These are phyloP conservation scores for Bradypodion ventrale DNA, from an alignment of 2,797 vertebrate genomes.

Conservation along the genomic window DNA sequence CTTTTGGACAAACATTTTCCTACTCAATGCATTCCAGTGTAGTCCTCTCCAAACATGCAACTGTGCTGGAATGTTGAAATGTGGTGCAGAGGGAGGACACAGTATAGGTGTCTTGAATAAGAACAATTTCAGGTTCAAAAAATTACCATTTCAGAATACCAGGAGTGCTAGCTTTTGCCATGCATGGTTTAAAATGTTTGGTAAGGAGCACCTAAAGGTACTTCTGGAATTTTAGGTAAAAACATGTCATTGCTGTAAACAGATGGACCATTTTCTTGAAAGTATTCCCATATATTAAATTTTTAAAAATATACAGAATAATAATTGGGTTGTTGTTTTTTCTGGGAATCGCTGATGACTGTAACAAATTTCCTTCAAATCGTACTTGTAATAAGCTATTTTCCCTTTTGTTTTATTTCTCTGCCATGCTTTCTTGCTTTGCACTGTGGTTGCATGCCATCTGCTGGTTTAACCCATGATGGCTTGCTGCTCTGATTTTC, in stretches of 20 bases:
- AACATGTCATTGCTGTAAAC: background rate
- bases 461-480: slow-evolving; percentile 99
- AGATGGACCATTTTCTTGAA: slow-evolving; percentile 2
- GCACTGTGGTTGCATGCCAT: slow-evolving; percentile 99
- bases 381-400: slow-evolving; percentile 91
- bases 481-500: slow-evolving; percentile 96
- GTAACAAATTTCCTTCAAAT: slow-evolving; percentile 91
- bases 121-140: background rate
- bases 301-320: background rate
- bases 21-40: background rate
- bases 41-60: background rate
- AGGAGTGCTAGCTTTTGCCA: background rate
- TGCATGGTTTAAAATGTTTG: background rate
- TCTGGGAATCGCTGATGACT: slow-evolving; percentile 87
- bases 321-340: slow-evolving; percentile 65
- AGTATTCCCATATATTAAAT: background rate
- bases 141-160: background rate
- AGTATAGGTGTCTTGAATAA: background rate
- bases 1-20: background rate
- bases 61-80: background rate
- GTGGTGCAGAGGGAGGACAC: no score
- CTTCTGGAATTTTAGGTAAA: background rate
- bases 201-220: background rate
- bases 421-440: slow-evolving; percentile 96
- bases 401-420: slow-evolving; percentile 89